Conservation (phyloP, 2,888 invertebrate species). For the Luperina testacea region DNA sequence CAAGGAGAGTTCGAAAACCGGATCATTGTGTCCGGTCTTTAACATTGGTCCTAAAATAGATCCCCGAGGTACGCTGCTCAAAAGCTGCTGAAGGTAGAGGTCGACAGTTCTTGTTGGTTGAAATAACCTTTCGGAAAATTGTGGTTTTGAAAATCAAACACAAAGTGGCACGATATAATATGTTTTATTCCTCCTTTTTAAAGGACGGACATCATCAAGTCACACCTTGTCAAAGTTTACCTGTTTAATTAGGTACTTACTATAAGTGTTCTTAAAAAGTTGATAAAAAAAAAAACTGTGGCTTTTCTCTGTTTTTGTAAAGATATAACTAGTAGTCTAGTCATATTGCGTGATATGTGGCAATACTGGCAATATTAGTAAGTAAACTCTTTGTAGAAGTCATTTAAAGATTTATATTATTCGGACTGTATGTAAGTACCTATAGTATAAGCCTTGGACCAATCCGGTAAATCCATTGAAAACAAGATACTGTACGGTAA, state of each 20-base stretch:
- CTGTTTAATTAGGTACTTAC: background rate
- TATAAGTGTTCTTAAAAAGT: background rate
- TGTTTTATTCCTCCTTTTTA: background rate
- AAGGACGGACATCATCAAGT: background rate
- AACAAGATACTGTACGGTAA: background rate
- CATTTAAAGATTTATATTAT: background rate
- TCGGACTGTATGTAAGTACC: background rate
- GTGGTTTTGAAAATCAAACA: background rate
- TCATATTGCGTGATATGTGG: background rate
- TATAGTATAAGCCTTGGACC: background rate
- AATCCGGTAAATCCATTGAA: background rate
- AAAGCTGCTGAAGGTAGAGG: background rate
- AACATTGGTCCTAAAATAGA: conserved; percentile 29
- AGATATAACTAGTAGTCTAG: background rate
- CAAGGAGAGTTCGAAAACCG: conserved; percentile 10
- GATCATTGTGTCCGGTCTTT: background rate
- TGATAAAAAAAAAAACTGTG: background rate
- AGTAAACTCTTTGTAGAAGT: background rate
- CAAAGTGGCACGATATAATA: no score
- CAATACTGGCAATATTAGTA: background rate
- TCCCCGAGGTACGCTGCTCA: conserved; percentile 18
- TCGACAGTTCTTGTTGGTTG: background rate
- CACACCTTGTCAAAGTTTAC: background rate
- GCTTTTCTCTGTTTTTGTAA: background rate
- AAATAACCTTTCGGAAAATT: background rate